A percentile compares a stretch with the other conserved stretches of the same genome.
These are phyloP conservation scores for Noctua comes DNA, from an alignment of 2,888 invertebrate species.

Conservation along the genomic window DNA sequence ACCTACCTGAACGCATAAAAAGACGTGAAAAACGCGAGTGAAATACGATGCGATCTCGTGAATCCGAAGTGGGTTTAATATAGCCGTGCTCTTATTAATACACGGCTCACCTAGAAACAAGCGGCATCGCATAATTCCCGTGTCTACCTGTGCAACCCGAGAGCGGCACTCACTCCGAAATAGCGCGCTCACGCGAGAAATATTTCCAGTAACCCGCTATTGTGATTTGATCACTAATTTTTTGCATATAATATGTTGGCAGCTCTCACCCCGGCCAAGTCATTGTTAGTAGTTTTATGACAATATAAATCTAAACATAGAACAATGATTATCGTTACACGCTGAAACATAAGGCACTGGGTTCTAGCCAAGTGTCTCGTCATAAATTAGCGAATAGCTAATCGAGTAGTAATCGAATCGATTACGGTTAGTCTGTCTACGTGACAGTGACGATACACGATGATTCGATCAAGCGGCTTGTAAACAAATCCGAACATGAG, in stretches of 20 bases:
- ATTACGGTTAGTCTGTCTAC: slow-evolving; percentile 55
- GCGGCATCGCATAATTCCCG: slow-evolving; percentile 74
- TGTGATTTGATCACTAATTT: slow-evolving; percentile 59
- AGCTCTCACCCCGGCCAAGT: slow-evolving; percentile 57
- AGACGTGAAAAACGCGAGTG: slow-evolving; percentile 63
- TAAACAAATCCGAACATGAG: slow-evolving; percentile 54
- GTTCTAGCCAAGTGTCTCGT: slow-evolving; percentile 72
- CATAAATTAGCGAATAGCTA: slow-evolving; percentile 65
- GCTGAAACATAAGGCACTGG: slow-evolving; percentile 69
- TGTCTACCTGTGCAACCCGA: slow-evolving; percentile 79
- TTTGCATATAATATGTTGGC: slow-evolving; percentile 63
- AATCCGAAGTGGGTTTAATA: slow-evolving; percentile 79
- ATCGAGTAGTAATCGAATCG: slow-evolving; percentile 64
- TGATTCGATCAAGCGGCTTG: slow-evolving; percentile 46
- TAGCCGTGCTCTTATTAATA: slow-evolving; percentile 82
- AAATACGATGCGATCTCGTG: slow-evolving; percentile 80
- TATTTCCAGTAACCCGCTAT: slow-evolving; percentile 71
- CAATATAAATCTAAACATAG: slow-evolving; percentile 79
- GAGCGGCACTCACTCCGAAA: slow-evolving; percentile 75
- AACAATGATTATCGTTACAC: slow-evolving; percentile 61
- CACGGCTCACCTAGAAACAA: slow-evolving; percentile 79
- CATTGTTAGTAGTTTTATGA: slow-evolving; percentile 74
- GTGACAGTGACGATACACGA: slow-evolving; percentile 49
- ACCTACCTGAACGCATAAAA: slow-evolving; percentile 1
- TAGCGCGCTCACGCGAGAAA: slow-evolving; percentile 74